Percentiles rank a stretch among this genome's conserved stretches.
Evolutionary conservation across 2,888 invertebrate genomes (phyloP).

Genomic region (Mycalesis mineus): DNA sequence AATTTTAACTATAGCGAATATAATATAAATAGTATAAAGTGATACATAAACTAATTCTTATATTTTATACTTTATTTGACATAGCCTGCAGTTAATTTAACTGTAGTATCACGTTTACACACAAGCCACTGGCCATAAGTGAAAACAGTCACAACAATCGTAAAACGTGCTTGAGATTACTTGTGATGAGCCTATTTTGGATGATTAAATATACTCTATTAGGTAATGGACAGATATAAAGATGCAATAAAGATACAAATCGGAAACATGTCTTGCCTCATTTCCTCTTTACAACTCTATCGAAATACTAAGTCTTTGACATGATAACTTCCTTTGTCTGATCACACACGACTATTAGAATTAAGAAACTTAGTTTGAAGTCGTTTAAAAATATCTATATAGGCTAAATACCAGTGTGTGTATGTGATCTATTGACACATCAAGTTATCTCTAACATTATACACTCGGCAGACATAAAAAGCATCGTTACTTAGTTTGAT

Average conservation of each 20-base stretch:
- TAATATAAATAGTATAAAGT: too few relatives aligned
- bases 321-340: not conserved
- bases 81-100: too few relatives aligned
- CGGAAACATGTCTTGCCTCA: slow-evolving; percentile 14
- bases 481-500: too few relatives aligned
- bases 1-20: too few relatives aligned
- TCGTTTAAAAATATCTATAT: too few relatives aligned
- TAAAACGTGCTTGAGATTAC: slow-evolving; percentile 38
- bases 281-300: slow-evolving; percentile 10
- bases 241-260: slow-evolving; percentile 16
- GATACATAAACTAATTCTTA: too few relatives aligned
- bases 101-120: too few relatives aligned
- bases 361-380: not conserved
- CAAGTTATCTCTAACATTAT: too few relatives aligned
- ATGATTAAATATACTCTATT: slow-evolving; percentile 25
- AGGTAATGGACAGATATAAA: slow-evolving; percentile 15
- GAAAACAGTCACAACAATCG: slow-evolving; percentile 38
- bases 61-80: too few relatives aligned
- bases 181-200: slow-evolving; percentile 31
- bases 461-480: too few relatives aligned
- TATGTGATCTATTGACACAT: too few relatives aligned
- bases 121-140: slow-evolving; percentile 21
- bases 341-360: not conserved
- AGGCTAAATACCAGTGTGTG: too few relatives aligned
- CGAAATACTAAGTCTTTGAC: not conserved